These are phyloP conservation scores for Camptogramma bilineatum DNA, from an alignment of 2,888 invertebrate species.

Conservation along the genomic window DNA sequence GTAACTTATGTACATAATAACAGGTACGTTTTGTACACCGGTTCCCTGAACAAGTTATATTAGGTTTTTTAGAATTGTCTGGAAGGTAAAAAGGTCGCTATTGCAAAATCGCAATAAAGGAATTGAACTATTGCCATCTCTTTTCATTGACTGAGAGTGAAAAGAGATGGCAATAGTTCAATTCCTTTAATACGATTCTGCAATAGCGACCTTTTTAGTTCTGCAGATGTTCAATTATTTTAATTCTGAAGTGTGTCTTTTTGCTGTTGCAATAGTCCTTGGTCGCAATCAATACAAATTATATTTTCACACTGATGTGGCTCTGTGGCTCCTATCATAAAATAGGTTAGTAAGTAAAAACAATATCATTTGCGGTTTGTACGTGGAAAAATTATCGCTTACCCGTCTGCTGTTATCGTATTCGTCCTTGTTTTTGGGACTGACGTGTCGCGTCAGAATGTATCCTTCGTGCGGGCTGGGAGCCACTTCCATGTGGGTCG, in stretches of 20 bases:
- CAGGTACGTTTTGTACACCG: background rate
- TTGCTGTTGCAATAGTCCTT: too few species aligned
- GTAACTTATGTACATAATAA: too few species aligned
- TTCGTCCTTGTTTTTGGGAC: conserved; percentile 92
- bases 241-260: too few species aligned
- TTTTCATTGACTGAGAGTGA: too few species aligned
- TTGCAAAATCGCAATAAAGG: too few species aligned
- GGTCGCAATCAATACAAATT: too few species aligned
- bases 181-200: too few species aligned
- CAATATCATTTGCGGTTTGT: background rate
- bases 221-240: too few species aligned
- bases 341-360: background rate
- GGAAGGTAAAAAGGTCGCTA: background rate
- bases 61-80: background rate
- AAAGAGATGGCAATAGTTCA: too few species aligned
- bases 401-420: conserved; percentile 87
- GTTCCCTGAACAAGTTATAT: background rate
- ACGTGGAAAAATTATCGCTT: conserved; percentile 45
- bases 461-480: conserved; percentile 95
- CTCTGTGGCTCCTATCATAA: background rate
- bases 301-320: background rate
- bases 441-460: conserved; percentile 92
- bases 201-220: too few species aligned
- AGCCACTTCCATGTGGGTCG: conserved; percentile 88
- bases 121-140: too few species aligned